These are phyloP conservation scores for Platypus cylindrus DNA, from an alignment of 2,888 invertebrate species.

Conservation along the genomic window DNA sequence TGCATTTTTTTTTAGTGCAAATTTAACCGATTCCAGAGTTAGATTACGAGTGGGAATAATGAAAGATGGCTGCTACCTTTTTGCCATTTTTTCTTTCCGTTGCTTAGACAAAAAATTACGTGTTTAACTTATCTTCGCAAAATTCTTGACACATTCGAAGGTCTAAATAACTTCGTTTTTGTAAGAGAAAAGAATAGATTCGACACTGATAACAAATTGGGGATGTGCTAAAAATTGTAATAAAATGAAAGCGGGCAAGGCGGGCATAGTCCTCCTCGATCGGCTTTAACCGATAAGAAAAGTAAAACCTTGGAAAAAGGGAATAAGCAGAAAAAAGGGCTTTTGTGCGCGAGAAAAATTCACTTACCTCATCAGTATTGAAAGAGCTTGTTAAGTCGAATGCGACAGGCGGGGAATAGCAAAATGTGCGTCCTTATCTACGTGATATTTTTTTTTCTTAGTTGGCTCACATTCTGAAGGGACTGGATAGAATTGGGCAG, in stretches of 20 bases:
- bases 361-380: slow-evolving; percentile 13
- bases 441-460: slow-evolving; percentile 3
- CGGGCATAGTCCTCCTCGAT: slow-evolving; percentile 2
- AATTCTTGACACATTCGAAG: no score
- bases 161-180: no score
- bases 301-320: slow-evolving; percentile 8
- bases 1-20: no score
- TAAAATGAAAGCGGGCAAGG: slow-evolving; percentile 10
- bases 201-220: slow-evolving; percentile 14
- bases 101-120: no score
- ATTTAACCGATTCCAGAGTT: no score
- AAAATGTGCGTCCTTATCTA: slow-evolving; percentile 5
- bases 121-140: no score
- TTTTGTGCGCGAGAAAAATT: slow-evolving; percentile 8
- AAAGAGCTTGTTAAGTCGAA: slow-evolving; percentile 9
- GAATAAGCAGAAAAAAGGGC: slow-evolving; percentile 3
- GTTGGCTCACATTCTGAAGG: no score
- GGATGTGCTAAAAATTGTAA: slow-evolving; percentile 14
- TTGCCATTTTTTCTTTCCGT: no score
- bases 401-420: slow-evolving; percentile 6
- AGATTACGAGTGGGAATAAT: no score
- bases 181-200: no score
- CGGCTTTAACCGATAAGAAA: slow-evolving; percentile 10
- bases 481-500: no score
- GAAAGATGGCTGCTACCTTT: no score